A percentile compares a stretch with the other conserved stretches of the same genome.
phyloP scores from a whole-genome alignment of 2,113 vertebrate species.

The Larimichthys polyactis region DNA sequence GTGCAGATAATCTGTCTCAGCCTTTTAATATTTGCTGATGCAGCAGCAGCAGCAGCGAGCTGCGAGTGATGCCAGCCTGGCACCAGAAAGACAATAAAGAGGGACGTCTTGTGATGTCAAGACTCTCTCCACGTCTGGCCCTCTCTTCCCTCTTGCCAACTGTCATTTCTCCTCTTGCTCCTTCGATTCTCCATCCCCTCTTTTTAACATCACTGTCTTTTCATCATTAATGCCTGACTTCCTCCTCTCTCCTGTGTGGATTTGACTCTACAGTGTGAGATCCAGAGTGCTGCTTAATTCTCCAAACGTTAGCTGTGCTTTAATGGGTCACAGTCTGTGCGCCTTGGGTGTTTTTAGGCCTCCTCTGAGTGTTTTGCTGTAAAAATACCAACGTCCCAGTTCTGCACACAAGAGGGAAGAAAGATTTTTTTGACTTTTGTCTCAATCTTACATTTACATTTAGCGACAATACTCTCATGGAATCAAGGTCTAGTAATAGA shows the following conservation, averaged over 20 bases:
- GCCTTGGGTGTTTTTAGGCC: slow-evolving; percentile 9
- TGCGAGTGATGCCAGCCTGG: slow-evolving; percentile 33
- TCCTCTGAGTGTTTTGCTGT: slow-evolving; percentile 16
- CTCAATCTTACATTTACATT: too few relatives aligned
- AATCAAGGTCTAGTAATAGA: too few relatives aligned
- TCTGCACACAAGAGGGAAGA: slow-evolving; percentile 10
- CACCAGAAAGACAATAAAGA: slow-evolving; percentile 23
- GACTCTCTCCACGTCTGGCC: slow-evolving; percentile 7
- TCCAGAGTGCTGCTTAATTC: slow-evolving; percentile 6
- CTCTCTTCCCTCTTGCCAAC: slow-evolving; percentile 29
- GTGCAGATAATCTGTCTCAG: slow-evolving; percentile 54
- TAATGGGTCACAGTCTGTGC: slow-evolving; percentile 24
- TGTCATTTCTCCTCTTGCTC: slow-evolving; percentile 23
- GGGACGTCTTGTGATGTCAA: not conserved
- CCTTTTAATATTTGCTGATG: slow-evolving; percentile 42
- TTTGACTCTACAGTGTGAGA: slow-evolving; percentile 14
- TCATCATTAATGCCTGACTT: slow-evolving; percentile 41
- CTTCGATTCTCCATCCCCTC: slow-evolving; percentile 25
- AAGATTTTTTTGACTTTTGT: too few relatives aligned
- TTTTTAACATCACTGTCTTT: slow-evolving; percentile 35
- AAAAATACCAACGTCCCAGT: slow-evolving; percentile 39
- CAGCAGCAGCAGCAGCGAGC: slow-evolving; percentile 12
- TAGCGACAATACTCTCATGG: too few relatives aligned
- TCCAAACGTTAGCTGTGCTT: slow-evolving; percentile 17
- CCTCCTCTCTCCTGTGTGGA: not conserved